Conservation (phyloP, 1,140 invertebrate species). For the Diachasma alloeum region DNA sequence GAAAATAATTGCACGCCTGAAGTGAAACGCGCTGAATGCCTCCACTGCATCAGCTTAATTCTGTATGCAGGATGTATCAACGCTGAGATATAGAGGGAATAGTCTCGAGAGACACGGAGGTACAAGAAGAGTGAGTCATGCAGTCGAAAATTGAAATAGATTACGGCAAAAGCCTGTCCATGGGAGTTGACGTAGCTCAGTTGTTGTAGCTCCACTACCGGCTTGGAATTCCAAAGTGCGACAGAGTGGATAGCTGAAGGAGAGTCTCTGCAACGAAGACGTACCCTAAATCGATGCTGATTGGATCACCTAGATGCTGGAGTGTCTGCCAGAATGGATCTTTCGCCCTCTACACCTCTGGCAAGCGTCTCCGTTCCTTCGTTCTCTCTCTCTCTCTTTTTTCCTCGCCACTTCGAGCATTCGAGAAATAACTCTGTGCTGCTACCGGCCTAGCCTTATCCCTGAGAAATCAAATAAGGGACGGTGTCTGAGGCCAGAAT, state of each 20-base stretch:
- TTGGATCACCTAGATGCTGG: slow-evolving; percentile 25
- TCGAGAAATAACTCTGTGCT: neutral
- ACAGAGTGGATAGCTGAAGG: neutral
- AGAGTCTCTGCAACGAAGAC: neutral
- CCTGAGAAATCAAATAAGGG: slow-evolving; percentile 2
- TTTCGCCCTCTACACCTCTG: neutral
- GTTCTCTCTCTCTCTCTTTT: neutral
- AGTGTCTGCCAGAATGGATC: neutral
- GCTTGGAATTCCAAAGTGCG: slow-evolving; percentile 8
- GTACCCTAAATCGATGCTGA: slow-evolving; percentile 33
- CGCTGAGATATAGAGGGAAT: neutral
- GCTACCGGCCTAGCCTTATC: neutral
- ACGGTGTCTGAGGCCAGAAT: slow-evolving; percentile 11
- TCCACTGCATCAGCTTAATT: neutral
- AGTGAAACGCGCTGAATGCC: neutral
- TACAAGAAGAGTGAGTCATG: neutral
- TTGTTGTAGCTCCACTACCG: neutral
- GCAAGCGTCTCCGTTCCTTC: neutral
- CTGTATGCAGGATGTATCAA: neutral
- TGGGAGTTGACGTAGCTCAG: neutral
- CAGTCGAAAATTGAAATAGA: slow-evolving; percentile 31
- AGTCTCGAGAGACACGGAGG: neutral
- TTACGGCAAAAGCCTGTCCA: slow-evolving; percentile 19
- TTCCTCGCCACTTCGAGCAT: neutral
- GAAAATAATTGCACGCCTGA: neutral